Evolutionary conservation across 2,113 vertebrate species (phyloP), one percentile per base, ranked within the genome.

Genomic region (Tylochromis polylepis): DNA sequence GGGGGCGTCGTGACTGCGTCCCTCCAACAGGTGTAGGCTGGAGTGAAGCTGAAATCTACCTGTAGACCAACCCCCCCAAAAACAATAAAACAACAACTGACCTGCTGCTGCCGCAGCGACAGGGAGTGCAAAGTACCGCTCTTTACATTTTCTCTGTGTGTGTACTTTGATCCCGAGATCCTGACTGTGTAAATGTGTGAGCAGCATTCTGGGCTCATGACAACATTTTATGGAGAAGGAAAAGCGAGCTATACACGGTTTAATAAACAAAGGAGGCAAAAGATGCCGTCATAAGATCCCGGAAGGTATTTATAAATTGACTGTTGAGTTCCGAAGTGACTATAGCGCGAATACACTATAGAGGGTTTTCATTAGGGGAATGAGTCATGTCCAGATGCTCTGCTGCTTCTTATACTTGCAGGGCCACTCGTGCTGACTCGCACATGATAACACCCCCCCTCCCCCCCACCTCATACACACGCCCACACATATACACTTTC

Each of bases 21-120:
- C 93, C 87, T 91, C 95, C 94, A 95, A 95, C 95, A 96, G 95
- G 95, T 96, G 94, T 91, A 95, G 90, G 83, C 81, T 88, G 79
- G 85, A 88, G 91, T 79, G 79, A 79, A 84, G 88, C 82, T 81
- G 85, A 86, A 87, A 82, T 91, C 81, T 91, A 92, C 92, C 93
- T 94, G 94, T 93, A 46, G 92, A 81, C 62, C 15, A 27, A 53
- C 9, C 29, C 29, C 27, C 31, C 31, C 36, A 67, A 49, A 60
- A 56, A 11, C 11, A 83, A 20, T 27, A 41, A 27, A 41, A 49
- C 11, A 49, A 29, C 12, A 81, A 29, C 38, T 34, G 31, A 16
- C 56, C 34, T 75, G 38, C 83, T 85, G 55, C 75, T 87, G 89
- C 87, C 83, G 89, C 92, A 89, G 49, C 22, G 53, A 58, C 83